Conservation (phyloP, 2,113 vertebrate species). For the Gyps fulvus region DNA sequence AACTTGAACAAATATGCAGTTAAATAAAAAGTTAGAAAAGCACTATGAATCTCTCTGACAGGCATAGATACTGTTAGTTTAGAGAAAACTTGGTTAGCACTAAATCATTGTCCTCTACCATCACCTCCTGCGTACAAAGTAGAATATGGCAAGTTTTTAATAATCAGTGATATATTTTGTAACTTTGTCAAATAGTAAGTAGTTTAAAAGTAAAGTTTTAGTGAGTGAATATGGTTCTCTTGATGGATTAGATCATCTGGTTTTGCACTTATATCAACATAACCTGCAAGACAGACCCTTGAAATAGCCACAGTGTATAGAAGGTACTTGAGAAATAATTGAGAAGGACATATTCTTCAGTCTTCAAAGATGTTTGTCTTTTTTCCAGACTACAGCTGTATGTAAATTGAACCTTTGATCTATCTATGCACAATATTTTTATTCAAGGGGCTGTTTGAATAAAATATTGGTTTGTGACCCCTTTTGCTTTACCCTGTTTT, state of each 20-base stretch:
- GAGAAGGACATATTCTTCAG: conserved; percentile 36
- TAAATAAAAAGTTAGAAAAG: not conserved
- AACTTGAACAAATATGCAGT: not conserved
- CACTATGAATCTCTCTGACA: not conserved
- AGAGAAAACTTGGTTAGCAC: not conserved
- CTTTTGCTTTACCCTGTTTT: conserved; percentile 82
- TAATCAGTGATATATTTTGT: not conserved
- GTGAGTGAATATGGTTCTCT: not conserved
- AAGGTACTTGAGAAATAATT: conserved; percentile 49
- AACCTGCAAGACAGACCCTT: conserved; percentile 62
- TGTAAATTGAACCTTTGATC: conserved; percentile 76
- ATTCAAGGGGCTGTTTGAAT: conserved; percentile 84
- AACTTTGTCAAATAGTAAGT: not conserved
- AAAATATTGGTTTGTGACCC: conserved; percentile 86
- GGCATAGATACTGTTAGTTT: not conserved
- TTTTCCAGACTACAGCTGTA: conserved; percentile 69
- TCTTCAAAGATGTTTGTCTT: conserved; percentile 69
- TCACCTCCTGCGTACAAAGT: not conserved
- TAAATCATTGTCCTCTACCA: not conserved
- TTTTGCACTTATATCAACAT: not conserved
- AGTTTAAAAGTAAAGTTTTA: not conserved
- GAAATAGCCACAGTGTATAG: conserved; percentile 65
- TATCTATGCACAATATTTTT: conserved; percentile 85
- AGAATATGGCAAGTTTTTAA: conserved; percentile 32
- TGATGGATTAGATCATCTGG: not conserved